Evolutionary conservation across 2,888 invertebrate species (phyloP).

Genomic region (Microctonus aethiopoides): DNA sequence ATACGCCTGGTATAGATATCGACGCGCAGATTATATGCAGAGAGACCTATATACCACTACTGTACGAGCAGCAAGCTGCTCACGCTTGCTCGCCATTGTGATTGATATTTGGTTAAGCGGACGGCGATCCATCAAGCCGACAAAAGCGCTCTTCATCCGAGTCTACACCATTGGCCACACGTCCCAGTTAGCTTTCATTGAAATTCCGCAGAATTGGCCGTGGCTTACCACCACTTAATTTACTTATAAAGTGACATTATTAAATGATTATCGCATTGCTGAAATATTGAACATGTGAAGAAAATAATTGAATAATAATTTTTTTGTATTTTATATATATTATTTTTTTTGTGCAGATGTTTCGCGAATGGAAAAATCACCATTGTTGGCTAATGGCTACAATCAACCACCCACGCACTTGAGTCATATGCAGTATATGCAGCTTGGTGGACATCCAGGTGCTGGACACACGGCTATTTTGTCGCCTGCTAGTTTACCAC

Average conservation of each 20-base stretch:
- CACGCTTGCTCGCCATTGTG: constrained; percentile 42
- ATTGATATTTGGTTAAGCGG: constrained; percentile 56
- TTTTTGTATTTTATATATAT: no score
- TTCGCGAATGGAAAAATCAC: constrained; percentile 91
- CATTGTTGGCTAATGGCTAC: constrained; percentile 91
- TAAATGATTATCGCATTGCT: not conserved
- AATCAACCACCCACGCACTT: constrained; percentile 92
- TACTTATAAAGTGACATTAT: not conserved
- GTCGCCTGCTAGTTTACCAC: constrained; percentile 89
- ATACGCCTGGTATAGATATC: constrained; percentile 46
- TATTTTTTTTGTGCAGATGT: constrained; percentile 74
- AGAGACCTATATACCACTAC: constrained; percentile 37
- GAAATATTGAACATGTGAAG: not conserved
- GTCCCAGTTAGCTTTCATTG: constrained; percentile 20
- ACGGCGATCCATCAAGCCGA: constrained; percentile 53
- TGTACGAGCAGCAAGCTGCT: constrained; percentile 31
- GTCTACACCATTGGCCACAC: constrained; percentile 41
- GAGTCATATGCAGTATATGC: constrained; percentile 95
- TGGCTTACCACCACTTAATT: not conserved
- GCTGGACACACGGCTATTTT: constrained; percentile 81
- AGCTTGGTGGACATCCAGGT: constrained; percentile 82
- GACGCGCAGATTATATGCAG: constrained; percentile 52
- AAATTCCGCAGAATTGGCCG: not conserved
- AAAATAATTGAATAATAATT: not conserved
- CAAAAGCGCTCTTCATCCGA: constrained; percentile 49